Base-by-base conservation (phyloP, 2,797 vertebrate species). In the Ctenochaetus hawaiiensis region DNA sequence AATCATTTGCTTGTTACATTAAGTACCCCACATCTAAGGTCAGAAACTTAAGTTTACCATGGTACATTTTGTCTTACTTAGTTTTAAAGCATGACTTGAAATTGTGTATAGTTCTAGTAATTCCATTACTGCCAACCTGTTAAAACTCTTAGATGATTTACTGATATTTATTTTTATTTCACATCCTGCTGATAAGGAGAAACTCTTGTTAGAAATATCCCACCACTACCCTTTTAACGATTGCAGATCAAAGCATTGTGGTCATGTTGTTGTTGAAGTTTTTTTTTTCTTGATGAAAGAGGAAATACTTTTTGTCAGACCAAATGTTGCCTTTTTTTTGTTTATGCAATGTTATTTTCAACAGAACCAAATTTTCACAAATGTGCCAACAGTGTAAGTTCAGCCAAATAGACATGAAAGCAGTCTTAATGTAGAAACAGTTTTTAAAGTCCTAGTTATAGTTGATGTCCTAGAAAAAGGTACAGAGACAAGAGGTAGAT, bases 141-240 rank as follows among this genome's bases (percentile, higher is more conserved):
- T 76, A 45, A 69, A 81, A 88, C 74, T 76, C 71, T 80, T 75
- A 78, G 70, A 82, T 80, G 75, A 90, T 86, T 86, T 87, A 83
- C 77, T 84, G 82, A 90, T 94, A 93, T 93, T 93, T 93, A 92
- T 94, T 93, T 91, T 87, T 76, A 82, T 87, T 92, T 91, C 72
- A 92, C 88, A 92, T 92, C 92, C 92, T 95, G 92, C 92, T 95
- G 93, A 95, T 87, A 49, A 78, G 61, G 87, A 91, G 77, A 82
- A 61, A 54, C 73, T 73, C 53, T 54, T 17, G 43, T 69, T 56
- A 45, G 51, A 74, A 75, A 52, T 20, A 47, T 56, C 64, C 82
- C 71, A 52, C 66, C 71, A 63, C 82, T 62, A 43, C 64, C 58
- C 61, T 30, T 30, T 58, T 61, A 34, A 57, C 67, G 58, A 85